Evolutionary conservation across 2,888 invertebrate species (phyloP).

Genomic region (Mesorhabditis sp.): DNA sequence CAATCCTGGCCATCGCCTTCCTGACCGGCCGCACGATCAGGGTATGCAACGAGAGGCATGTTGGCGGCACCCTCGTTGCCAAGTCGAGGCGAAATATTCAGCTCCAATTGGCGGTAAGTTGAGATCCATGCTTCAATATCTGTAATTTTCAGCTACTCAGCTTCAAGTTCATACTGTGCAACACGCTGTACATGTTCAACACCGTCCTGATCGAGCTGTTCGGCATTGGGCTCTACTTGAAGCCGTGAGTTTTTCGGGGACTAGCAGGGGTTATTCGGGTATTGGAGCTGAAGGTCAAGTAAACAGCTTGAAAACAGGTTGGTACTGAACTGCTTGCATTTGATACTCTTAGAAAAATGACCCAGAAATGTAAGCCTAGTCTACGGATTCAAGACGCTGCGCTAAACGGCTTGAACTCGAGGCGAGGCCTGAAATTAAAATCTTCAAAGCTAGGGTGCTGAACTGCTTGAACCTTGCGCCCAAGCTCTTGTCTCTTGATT

Average conservation of each 20-base stretch:
- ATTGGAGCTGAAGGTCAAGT: no score
- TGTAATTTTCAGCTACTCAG: slow-evolving; percentile 43
- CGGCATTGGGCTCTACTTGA: slow-evolving; percentile 31
- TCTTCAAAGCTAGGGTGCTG: no score
- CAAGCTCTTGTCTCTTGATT: no score
- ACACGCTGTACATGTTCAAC: slow-evolving; percentile 57
- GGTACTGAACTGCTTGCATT: no score
- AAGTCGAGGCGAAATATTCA: slow-evolving; percentile 28
- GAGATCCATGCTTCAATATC: background rate
- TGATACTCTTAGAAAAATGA: no score
- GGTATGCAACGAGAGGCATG: slow-evolving; percentile 35
- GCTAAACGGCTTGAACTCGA: no score
- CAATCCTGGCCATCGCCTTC: slow-evolving; percentile 50
- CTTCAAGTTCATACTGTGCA: slow-evolving; percentile 55
- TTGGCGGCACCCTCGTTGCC: slow-evolving; percentile 28
- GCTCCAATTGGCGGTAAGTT: slow-evolving; percentile 37
- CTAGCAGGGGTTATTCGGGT: background rate
- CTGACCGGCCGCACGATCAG: slow-evolving; percentile 52
- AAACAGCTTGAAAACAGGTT: no score
- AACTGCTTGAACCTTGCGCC: no score
- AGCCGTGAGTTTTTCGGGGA: background rate
- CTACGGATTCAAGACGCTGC: no score
- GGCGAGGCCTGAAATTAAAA: no score
- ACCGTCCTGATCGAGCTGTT: slow-evolving; percentile 54
- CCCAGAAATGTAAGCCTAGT: no score